These are phyloP conservation scores for Heliconius erato DNA, from an alignment of 2,888 invertebrate genomes.

Conservation along the genomic window DNA sequence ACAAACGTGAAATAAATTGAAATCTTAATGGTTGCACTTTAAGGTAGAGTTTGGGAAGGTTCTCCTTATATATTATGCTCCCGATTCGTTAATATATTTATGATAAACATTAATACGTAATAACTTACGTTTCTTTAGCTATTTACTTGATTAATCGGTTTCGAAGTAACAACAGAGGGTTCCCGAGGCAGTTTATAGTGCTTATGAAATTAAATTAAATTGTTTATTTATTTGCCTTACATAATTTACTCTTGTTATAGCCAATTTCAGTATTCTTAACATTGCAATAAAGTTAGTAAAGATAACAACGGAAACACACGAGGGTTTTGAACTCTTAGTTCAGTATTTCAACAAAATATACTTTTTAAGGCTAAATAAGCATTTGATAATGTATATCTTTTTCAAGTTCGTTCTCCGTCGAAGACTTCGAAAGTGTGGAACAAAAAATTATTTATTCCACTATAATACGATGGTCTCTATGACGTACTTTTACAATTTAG, in stretches of 20 bases:
- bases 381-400: no score
- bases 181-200: slow-evolving; percentile 7
- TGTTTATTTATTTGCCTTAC: neutral
- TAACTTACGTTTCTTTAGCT: slow-evolving; percentile 34
- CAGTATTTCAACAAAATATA: neutral
- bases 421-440: no score
- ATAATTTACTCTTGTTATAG: neutral
- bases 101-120: slow-evolving; percentile 32
- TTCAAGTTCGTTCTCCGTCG: no score
- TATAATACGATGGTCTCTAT: no score
- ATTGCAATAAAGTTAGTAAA: neutral
- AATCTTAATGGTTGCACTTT: slow-evolving; percentile 25
- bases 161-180: slow-evolving; percentile 12
- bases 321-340: neutral
- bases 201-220: slow-evolving; percentile 11
- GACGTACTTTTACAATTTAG: no score
- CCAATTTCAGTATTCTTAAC: neutral
- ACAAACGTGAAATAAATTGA: slow-evolving; percentile 20
- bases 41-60: slow-evolving; percentile 23
- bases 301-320: neutral
- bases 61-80: neutral
- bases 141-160: slow-evolving; percentile 35
- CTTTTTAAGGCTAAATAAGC: neutral
- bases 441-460: no score
- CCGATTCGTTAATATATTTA: slow-evolving; percentile 30